Percentiles rank a stretch among this genome's conserved stretches.
Conservation (phyloP, 2,888 invertebrate species). For the Chrysolina haemoptera region DNA sequence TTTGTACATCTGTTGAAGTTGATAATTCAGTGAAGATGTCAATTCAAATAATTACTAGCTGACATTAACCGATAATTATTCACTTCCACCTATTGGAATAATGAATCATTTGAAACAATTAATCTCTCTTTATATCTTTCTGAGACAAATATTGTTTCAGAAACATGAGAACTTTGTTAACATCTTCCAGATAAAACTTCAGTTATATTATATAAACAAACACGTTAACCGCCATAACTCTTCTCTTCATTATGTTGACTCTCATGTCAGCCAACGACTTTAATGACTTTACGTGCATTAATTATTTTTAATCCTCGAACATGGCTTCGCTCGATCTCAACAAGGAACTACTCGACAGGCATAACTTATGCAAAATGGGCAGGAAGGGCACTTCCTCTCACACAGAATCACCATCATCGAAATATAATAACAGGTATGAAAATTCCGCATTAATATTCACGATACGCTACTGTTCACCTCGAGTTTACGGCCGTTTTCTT, state of each 20-base stretch:
- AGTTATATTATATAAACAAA: too few species aligned
- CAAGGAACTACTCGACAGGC: conserved; percentile 15
- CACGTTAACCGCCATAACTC: not conserved
- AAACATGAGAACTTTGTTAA: too few species aligned
- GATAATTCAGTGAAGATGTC: too few species aligned
- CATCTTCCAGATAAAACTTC: too few species aligned
- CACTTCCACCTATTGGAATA: too few species aligned
- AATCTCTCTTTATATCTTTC: too few species aligned
- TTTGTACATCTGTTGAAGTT: too few species aligned
- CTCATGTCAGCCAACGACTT: not conserved
- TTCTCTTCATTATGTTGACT: not conserved
- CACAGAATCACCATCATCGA: conserved; percentile 21
- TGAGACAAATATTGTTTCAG: too few species aligned
- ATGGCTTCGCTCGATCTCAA: not conserved
- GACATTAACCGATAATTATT: too few species aligned
- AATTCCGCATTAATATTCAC: conserved; percentile 2
- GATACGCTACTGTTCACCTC: conserved; percentile 18
- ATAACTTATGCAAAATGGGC: conserved; percentile 25
- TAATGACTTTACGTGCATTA: not conserved
- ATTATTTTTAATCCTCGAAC: conserved; percentile 8
- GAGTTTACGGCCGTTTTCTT: conserved; percentile 17
- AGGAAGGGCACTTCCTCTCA: conserved; percentile 29
- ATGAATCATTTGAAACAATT: too few species aligned
- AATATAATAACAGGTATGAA: conserved; percentile 14
- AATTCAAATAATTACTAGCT: too few species aligned